A percentile compares a stretch with the other conserved stretches of the same genome.
Conservation (phyloP, 1,140 invertebrate genomes). For the Ctenoplectra terminalis region DNA sequence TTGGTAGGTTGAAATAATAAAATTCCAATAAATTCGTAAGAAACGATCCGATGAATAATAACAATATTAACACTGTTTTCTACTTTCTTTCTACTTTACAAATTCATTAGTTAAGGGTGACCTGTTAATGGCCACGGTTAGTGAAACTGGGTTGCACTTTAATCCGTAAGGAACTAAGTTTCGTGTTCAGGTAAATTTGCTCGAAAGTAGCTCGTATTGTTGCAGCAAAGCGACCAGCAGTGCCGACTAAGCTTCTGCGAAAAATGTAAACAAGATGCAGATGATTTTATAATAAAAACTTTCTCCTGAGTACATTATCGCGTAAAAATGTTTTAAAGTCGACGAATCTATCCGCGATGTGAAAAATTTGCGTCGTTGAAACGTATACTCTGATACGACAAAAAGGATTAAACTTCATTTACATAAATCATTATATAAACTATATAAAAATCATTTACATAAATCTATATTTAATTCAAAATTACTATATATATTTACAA, state of each 20-base stretch:
- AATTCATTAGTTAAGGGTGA: constrained; percentile 19
- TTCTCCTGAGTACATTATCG: background rate
- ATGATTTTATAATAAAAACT: constrained; percentile 17
- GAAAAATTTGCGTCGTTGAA: background rate
- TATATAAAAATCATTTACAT: too few species aligned
- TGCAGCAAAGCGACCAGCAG: background rate
- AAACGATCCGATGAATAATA: background rate
- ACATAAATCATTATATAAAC: too few species aligned
- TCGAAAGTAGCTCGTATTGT: constrained; percentile 2
- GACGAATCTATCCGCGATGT: background rate
- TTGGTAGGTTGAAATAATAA: too few species aligned
- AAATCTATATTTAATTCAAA: too few species aligned
- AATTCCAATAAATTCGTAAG: background rate
- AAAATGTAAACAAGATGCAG: constrained; percentile 10
- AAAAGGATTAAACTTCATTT: background rate
- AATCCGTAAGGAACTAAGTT: constrained; percentile 14
- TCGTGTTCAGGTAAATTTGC: constrained; percentile 18
- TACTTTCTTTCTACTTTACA: constrained; percentile 9
- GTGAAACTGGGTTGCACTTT: constrained; percentile 28
- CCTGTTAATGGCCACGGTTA: constrained; percentile 11
- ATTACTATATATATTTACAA: too few species aligned
- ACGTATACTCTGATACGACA: background rate
- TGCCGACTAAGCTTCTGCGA: background rate
- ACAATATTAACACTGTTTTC: background rate
- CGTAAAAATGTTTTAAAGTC: background rate